phyloP scores from a whole-genome alignment of 2,113 vertebrate genomes.

The Misgurnus mizolepis region DNA sequence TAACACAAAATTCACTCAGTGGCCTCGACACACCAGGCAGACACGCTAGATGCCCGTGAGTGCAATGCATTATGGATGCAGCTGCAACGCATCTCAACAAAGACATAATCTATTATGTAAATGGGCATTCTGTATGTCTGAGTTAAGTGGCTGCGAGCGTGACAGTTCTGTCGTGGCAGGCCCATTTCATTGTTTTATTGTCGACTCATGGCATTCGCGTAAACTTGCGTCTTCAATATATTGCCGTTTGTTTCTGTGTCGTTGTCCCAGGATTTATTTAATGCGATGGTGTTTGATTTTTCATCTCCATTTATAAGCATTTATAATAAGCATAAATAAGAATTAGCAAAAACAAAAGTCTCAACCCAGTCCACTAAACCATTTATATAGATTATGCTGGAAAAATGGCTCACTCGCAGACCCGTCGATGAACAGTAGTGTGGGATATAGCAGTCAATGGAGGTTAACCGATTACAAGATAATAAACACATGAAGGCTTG shows the following conservation, averaged over 20 bases:
- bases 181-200: slow-evolving; percentile 22
- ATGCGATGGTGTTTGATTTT: background rate
- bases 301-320: background rate
- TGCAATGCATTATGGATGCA: slow-evolving; percentile 45
- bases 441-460: too few relatives aligned
- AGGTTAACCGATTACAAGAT: background rate
- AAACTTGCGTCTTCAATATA: slow-evolving; percentile 11
- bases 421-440: too few relatives aligned
- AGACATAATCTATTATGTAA: slow-evolving; percentile 53
- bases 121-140: slow-evolving; percentile 45
- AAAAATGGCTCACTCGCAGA: background rate
- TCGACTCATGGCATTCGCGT: slow-evolving; percentile 34
- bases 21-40: slow-evolving; percentile 17
- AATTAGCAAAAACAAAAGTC: background rate
- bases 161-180: slow-evolving; percentile 29
- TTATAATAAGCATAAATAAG: slow-evolving; percentile 15
- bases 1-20: slow-evolving; percentile 28
- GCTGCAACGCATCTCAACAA: slow-evolving; percentile 46
- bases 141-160: slow-evolving; percentile 39
- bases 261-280: slow-evolving; percentile 22
- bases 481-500: background rate
- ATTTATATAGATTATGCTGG: background rate
- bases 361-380: background rate
- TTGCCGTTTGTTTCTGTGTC: background rate
- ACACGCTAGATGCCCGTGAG: slow-evolving; percentile 37